phyloP scores from a whole-genome alignment of 2,113 vertebrate species.

The Sylvilagus bachmani region DNA sequence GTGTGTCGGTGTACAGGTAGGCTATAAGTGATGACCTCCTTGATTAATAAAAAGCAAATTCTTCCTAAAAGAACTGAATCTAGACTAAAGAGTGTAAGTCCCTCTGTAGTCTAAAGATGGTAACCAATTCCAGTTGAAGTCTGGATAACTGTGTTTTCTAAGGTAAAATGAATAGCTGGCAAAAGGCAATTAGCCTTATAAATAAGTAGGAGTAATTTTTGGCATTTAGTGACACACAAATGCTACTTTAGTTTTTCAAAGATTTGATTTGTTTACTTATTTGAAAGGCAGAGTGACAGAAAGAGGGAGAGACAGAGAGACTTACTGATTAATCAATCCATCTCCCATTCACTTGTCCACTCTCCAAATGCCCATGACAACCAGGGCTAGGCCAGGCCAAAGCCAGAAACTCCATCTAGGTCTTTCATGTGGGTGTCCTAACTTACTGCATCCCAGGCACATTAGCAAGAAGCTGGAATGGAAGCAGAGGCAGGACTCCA shows the following conservation, averaged over 20 bases:
- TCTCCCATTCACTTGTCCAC: no score
- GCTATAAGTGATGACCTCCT: not conserved
- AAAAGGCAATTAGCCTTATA: constrained; percentile 14
- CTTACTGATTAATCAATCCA: no score
- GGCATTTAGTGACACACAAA: not conserved
- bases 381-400: no score
- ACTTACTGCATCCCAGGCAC: no score
- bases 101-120: not conserved
- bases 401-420: no score
- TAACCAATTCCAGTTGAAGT: constrained; percentile 18
- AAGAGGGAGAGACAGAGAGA: no score
- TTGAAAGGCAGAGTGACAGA: no score
- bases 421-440: no score
- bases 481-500: no score
- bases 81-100: constrained; percentile 15
- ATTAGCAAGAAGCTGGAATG: no score
- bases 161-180: constrained; percentile 41
- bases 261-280: no score
- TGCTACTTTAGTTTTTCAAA: not conserved
- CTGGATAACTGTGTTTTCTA: constrained; percentile 28
- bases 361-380: no score
- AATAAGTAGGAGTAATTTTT: not conserved
- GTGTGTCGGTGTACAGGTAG: constrained; percentile 13
- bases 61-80: constrained; percentile 11
- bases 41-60: constrained; percentile 58